Conservation (phyloP, 2,113 vertebrate species). For the Gobio gobio region DNA sequence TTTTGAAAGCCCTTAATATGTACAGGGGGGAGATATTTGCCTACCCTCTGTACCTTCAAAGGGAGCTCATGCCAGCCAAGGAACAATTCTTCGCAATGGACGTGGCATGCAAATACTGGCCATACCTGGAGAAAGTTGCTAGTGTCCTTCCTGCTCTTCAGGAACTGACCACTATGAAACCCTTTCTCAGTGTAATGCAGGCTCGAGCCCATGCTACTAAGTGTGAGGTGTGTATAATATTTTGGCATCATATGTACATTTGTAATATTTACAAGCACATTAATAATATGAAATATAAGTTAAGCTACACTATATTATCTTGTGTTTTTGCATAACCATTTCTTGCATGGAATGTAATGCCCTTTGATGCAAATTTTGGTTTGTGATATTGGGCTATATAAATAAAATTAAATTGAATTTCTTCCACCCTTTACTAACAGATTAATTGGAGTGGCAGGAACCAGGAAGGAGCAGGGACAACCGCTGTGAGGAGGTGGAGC, state of each 20-base stretch:
- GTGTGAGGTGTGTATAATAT: conserved; percentile 39
- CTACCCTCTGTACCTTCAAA: too few species aligned
- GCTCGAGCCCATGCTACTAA: conserved; percentile 30
- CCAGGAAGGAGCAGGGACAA: too few species aligned
- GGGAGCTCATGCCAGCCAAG: neutral
- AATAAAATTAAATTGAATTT: too few species aligned
- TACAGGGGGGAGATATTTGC: neutral
- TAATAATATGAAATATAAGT: neutral
- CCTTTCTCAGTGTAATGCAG: conserved; percentile 35
- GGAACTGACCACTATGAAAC: neutral
- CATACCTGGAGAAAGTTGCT: neutral
- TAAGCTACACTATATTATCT: neutral
- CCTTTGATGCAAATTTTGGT: neutral
- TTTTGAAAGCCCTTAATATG: too few species aligned
- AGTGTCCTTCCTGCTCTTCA: neutral
- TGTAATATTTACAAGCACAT: neutral
- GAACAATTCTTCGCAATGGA: conserved; percentile 2
- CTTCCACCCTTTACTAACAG: too few species aligned
- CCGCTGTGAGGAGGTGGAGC: neutral
- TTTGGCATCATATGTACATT: conserved; percentile 1
- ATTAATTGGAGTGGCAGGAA: too few species aligned
- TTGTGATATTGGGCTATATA: too few species aligned
- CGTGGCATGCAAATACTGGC: conserved; percentile 1
- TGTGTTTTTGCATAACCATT: neutral
- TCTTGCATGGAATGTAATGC: neutral